Evolutionary conservation across 2,113 vertebrate genomes (phyloP), one percentile per base, ranked within the genome.

Genomic region (Promerops cafer): DNA sequence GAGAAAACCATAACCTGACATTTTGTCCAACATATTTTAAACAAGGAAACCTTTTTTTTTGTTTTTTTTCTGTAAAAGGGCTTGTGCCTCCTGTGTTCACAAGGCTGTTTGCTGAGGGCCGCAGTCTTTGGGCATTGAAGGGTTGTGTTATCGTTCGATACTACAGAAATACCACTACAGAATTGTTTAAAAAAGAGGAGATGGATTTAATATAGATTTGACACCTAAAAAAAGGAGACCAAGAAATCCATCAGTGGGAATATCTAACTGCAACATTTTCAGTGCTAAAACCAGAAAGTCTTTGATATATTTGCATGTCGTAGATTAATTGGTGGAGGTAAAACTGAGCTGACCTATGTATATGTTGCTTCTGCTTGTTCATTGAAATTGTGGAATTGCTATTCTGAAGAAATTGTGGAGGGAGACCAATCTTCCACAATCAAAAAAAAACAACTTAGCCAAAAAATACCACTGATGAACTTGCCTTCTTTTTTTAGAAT

Each of bases 51-150:
- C 96, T 74, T 78, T 37, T 65, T 72, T 28, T 16, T 94, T 42
- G 63, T 10, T 71, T 31, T 80, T 97, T 98, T 98, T 98, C 98
- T 98, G 98, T 97, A 98, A 97, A 98, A 96, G 98, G 97, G 97
- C 65, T 97, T 96, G 97, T 98, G 97, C 97, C 94, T 95, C 87
- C 40, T 68, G 97, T 98, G 98, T 98, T 99, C 98, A 85, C 98
- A 96, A 98, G 98, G 99, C 99, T 99, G 99, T 99, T 98, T 99
- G 99, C 99, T 97, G 90, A 98, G 99, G 99, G 98, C 98, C 98
- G 99, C 99, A 99, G 99, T 99, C 99, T 99, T 98, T 98, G 98
- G 98, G 98, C 99, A 99, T 99, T 99, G 99, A 99, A 99, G 99
- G 99, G 98, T 98, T 98, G 97, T 98, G 98, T 98, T 97, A 98